A percentile compares a stretch with the other conserved stretches of the same genome.
Conservation (phyloP, 1,140 invertebrate genomes). For the Neodiprion pinetum region DNA sequence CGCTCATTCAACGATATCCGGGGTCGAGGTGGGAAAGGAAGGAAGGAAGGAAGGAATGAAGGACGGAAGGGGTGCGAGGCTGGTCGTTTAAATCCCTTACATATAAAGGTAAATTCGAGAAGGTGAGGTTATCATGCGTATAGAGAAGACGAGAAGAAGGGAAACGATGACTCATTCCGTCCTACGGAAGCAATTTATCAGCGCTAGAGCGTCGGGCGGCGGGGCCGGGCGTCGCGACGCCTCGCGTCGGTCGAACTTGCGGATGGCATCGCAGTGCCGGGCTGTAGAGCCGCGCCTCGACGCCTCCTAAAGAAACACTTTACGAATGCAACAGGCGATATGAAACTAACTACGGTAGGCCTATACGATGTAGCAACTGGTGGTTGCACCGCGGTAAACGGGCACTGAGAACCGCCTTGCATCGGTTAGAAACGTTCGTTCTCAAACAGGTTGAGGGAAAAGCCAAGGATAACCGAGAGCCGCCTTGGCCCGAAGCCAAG, state of each 20-base stretch:
- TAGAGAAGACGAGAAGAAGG: constrained; percentile 14
- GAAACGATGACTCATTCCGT: constrained; percentile 47
- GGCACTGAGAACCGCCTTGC: constrained; percentile 43
- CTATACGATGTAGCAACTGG: constrained; percentile 57
- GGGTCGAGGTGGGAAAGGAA: background rate
- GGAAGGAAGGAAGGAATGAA: background rate
- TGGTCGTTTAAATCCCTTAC: background rate
- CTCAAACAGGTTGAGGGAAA: constrained; percentile 59
- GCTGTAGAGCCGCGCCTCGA: constrained; percentile 9
- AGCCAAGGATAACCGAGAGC: constrained; percentile 54
- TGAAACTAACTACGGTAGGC: constrained; percentile 55
- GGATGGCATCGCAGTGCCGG: too few species aligned
- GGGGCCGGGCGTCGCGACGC: too few species aligned
- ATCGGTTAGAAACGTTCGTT: constrained; percentile 55
- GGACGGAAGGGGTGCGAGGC: background rate
- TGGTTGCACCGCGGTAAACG: constrained; percentile 52
- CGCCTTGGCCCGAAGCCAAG: constrained; percentile 54
- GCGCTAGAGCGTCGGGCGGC: constrained; percentile 1
- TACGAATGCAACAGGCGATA: constrained; percentile 58
- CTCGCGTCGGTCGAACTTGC: too few species aligned
- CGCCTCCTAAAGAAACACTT: constrained; percentile 45
- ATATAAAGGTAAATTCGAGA: background rate
- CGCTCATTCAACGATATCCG: background rate
- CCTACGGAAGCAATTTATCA: constrained; percentile 49
- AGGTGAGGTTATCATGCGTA: constrained; percentile 17